Conservation (phyloP, 2,113 vertebrate species). For the Mirounga angustirostris region DNA sequence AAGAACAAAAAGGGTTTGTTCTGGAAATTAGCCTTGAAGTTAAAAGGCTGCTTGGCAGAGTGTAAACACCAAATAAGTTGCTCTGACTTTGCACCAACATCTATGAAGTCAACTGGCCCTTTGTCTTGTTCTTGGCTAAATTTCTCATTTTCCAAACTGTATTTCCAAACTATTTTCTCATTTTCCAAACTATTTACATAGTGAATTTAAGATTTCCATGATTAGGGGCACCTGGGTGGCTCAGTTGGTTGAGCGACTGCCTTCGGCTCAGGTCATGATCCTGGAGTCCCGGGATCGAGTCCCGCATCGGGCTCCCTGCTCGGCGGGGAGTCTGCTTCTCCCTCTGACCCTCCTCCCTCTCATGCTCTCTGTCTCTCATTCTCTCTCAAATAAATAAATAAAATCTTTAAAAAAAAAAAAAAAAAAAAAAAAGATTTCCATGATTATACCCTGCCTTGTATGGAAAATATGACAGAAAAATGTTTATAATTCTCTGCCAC, state of each 20-base stretch:
- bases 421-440: background rate
- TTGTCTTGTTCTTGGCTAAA: background rate
- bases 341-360: too few relatives aligned
- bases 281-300: too few relatives aligned
- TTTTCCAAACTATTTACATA: background rate
- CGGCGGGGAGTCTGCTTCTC: too few relatives aligned
- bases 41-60: background rate
- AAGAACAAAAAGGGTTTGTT: background rate
- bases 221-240: too few relatives aligned
- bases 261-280: too few relatives aligned
- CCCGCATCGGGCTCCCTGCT: too few relatives aligned
- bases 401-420: too few relatives aligned
- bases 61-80: background rate
- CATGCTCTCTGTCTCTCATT: too few relatives aligned
- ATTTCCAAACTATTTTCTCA: background rate
- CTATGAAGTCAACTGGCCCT: background rate
- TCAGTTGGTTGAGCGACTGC: too few relatives aligned
- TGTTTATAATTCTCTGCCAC: background rate
- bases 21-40: background rate
- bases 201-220: background rate
- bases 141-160: slow-evolving; percentile 1
- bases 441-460: background rate
- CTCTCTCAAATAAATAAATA: too few relatives aligned
- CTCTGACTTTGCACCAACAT: background rate
- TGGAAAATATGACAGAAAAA: background rate